Conservation (phyloP, 2,113 vertebrate species). For the Aix galericulata region DNA sequence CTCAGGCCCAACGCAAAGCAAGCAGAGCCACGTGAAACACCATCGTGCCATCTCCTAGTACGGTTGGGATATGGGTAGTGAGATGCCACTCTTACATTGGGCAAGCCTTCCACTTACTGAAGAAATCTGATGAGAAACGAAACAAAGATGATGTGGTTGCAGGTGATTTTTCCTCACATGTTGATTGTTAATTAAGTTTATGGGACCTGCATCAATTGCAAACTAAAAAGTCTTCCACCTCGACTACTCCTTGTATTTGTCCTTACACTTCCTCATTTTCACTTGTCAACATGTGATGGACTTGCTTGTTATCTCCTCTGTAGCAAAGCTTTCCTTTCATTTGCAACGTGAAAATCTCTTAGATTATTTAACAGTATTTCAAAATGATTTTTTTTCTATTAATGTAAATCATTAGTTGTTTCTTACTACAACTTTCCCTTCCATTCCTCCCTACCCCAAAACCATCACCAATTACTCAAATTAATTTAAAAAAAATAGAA, state of each 20-base stretch:
- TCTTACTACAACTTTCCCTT: background rate
- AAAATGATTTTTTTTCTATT: slow-evolving; percentile 45
- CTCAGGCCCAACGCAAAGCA: background rate
- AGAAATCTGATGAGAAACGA: slow-evolving; percentile 8
- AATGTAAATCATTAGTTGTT: slow-evolving; percentile 14
- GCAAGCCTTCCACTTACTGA: background rate
- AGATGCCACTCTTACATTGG: background rate
- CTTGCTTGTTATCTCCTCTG: slow-evolving; percentile 53
- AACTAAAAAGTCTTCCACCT: slow-evolving; percentile 66
- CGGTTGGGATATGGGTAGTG: background rate
- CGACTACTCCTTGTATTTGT: slow-evolving; percentile 55
- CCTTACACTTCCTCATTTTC: slow-evolving; percentile 70
- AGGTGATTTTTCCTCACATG: slow-evolving; percentile 50
- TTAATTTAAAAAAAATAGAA: background rate
- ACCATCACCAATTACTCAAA: background rate
- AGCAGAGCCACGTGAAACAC: background rate
- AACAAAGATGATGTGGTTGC: slow-evolving; percentile 12
- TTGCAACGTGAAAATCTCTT: slow-evolving; percentile 58
- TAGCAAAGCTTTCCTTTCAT: slow-evolving; percentile 44
- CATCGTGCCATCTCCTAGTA: background rate
- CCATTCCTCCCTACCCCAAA: background rate
- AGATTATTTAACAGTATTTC: slow-evolving; percentile 36
- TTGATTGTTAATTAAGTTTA: slow-evolving; percentile 66
- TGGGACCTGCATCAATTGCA: slow-evolving; percentile 34
- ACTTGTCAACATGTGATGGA: slow-evolving; percentile 70